phyloP scores from a whole-genome alignment of 2,888 invertebrate species.

The Parnassius apollo region DNA sequence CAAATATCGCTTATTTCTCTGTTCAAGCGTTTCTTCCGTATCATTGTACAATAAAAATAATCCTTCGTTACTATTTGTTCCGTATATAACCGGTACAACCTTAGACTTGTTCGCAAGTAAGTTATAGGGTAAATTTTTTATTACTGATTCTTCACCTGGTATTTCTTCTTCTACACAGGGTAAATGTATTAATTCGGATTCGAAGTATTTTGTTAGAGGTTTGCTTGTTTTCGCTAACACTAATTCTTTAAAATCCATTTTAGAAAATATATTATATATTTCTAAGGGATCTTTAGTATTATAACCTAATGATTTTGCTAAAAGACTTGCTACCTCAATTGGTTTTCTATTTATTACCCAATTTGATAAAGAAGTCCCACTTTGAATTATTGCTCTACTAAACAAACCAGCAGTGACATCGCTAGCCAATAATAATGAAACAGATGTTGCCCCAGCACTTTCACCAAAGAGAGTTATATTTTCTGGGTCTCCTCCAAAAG shows the following conservation, averaged over 20 bases:
- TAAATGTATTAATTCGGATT: constrained; percentile 58
- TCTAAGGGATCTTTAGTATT: constrained; percentile 55
- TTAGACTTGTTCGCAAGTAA: constrained; percentile 47
- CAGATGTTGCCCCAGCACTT: constrained; percentile 66
- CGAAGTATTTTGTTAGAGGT: constrained; percentile 56
- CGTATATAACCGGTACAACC: constrained; percentile 40
- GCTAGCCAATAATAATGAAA: constrained; percentile 56
- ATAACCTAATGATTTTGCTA: constrained; percentile 58
- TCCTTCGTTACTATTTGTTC: constrained; percentile 63
- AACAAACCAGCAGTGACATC: constrained; percentile 57
- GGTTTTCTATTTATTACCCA: constrained; percentile 67
- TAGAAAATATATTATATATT: constrained; percentile 56
- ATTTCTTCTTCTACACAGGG: constrained; percentile 65
- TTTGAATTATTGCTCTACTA: constrained; percentile 63
- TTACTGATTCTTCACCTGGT: constrained; percentile 53
- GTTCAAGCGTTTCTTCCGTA: constrained; percentile 41
- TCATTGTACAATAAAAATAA: constrained; percentile 44
- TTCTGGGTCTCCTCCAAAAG: constrained; percentile 70
- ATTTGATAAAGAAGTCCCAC: constrained; percentile 59
- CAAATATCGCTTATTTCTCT: constrained; percentile 52
- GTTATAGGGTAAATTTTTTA: constrained; percentile 63
- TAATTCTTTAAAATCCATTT: constrained; percentile 47
- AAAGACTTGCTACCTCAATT: constrained; percentile 54
- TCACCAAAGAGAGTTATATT: constrained; percentile 69
- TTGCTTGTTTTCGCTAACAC: constrained; percentile 47